Base-by-base conservation (phyloP, 2,888 invertebrate species). In the Agrotis puta region DNA sequence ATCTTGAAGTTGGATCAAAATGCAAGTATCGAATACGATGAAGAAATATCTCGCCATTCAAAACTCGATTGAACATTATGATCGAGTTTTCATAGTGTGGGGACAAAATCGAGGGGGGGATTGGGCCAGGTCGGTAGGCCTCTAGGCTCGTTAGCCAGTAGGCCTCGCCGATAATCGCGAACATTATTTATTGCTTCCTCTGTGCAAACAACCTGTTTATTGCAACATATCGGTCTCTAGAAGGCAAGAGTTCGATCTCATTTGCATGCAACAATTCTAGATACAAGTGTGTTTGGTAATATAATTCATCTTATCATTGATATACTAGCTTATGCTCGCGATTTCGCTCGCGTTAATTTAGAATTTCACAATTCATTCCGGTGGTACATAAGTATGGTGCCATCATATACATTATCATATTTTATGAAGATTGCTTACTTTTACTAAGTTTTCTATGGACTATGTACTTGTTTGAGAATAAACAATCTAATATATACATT, bases 181-280 rank as follows among this genome's bases (percentile, higher is more conserved):
- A 58, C 64, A 75, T 81, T 84, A 87, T 85, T 75, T 85, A 87
- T 82, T 68, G 79, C 77, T 87, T 87, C 88, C 88, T 83, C 58
- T 80, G 81, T 66, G 75, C 71, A 74, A 78, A 78, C 70, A 78
- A 78, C 83, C 68, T 64, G 83, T 78, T 81, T 70, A 64, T 66
- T 83, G 83, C 85, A 72, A 85, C 70, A 82, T 59, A 22, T 64
- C 45, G 53, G 13, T 58, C 50, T 53, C 24, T 56, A 61, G 45
- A 45, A 64, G 57, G 69, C 66, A 51, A 77, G 43, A 67, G 54
- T 63, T 56, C 54, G 45, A 67, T 59, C 51, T 65, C 11, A 68
- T 72, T 53, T 62, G 45, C 57, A 33, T 80, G 57, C 43, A 70
- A 64, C 53, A 16, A 56, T 54, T 61, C 14, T 57, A 56, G 0